A percentile compares a stretch with the other conserved stretches of the same genome.
phyloP scores from a whole-genome alignment of 2,797 vertebrate genomes.

The Myotis myotis region DNA sequence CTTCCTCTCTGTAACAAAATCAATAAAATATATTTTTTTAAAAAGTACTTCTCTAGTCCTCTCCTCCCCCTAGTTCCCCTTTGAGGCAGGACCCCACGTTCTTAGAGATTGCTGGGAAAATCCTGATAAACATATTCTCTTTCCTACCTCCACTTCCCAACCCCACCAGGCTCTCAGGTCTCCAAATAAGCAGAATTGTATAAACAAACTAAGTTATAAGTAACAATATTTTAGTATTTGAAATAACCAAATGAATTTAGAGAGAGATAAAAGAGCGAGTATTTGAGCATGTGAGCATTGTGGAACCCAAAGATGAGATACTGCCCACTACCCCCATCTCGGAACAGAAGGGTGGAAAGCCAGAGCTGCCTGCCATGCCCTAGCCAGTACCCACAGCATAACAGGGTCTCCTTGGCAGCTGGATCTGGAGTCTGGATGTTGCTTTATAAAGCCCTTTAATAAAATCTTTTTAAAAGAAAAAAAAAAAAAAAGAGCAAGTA shows the following conservation, averaged over 20 bases:
- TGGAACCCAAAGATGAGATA: no score
- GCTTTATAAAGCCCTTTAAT: no score
- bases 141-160: neutral
- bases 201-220: slow-evolving; percentile 41
- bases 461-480: no score
- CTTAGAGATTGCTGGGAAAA: neutral
- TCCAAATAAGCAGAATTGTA: slow-evolving; percentile 33
- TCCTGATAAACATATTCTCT: neutral
- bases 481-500: neutral
- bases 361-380: no score
- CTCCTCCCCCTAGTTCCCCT: neutral
- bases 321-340: no score
- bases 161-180: neutral
- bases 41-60: neutral
- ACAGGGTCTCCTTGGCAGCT: no score
- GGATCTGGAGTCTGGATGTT: no score
- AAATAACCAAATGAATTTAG: slow-evolving; percentile 13
- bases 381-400: no score
- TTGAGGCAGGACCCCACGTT: neutral
- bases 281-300: neutral
- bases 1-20: no score
- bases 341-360: no score
- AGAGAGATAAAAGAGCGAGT: neutral
- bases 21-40: no score
- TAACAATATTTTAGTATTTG: slow-evolving; percentile 6